Evolutionary conservation across 1,140 invertebrate genomes (phyloP).

Genomic region (Drosophila parabipectinata): DNA sequence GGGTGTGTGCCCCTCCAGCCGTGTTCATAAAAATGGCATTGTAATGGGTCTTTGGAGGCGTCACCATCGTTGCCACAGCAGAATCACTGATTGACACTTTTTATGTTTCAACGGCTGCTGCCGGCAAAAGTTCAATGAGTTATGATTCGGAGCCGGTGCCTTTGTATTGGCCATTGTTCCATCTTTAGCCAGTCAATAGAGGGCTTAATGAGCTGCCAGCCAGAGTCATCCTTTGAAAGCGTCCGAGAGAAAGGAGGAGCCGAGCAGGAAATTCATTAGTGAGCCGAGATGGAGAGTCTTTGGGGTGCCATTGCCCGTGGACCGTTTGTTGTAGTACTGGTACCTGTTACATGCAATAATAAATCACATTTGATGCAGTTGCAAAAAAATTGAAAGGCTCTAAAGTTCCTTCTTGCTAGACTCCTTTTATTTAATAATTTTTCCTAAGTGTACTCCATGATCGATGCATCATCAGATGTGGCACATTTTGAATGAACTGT

Average conservation of each 20-base stretch:
- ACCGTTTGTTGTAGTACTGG: no score
- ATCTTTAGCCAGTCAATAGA: slow-evolving; percentile 49
- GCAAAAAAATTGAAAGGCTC: no score
- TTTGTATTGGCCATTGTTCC: slow-evolving; percentile 57
- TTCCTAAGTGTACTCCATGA: slow-evolving; percentile 2
- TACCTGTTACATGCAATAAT: slow-evolving; percentile 69
- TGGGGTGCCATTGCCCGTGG: slow-evolving; percentile 27
- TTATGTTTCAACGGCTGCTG: slow-evolving; percentile 53
- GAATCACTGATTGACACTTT: slow-evolving; percentile 72
- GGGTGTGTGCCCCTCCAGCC: slow-evolving; percentile 15
- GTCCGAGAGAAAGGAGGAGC: slow-evolving; percentile 11
- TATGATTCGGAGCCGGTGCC: slow-evolving; percentile 55
- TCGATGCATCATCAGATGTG: slow-evolving; percentile 46
- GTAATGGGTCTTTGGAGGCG: slow-evolving; percentile 52
- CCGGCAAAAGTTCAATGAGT: slow-evolving; percentile 74
- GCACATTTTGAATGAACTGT: slow-evolving; percentile 47
- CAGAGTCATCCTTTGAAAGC: slow-evolving; percentile 32
- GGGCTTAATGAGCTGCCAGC: slow-evolving; percentile 68
- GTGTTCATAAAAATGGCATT: slow-evolving; percentile 56
- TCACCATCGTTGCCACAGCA: slow-evolving; percentile 40
- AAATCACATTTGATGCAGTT: slow-evolving; percentile 37
- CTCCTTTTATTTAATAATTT: background rate
- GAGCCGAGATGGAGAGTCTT: slow-evolving; percentile 3
- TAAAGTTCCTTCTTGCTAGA: no score
- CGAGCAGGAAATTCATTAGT: slow-evolving; percentile 64